Percentiles rank a stretch among this genome's conserved stretches.
Conservation (phyloP, 1,140 invertebrate species). For the Trissolcus basalis region DNA sequence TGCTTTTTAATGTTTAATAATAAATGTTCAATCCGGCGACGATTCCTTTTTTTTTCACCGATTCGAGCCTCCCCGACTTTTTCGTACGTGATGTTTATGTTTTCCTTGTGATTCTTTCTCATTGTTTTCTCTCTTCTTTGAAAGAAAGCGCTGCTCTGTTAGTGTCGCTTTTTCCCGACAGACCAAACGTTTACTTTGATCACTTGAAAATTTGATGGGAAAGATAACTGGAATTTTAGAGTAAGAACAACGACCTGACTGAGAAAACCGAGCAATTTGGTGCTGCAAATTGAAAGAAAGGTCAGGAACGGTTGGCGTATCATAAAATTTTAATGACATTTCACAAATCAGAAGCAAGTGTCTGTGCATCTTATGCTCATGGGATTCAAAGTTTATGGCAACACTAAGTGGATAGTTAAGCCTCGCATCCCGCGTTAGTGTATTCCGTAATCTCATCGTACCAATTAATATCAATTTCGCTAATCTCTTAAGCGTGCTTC, state of each 20-base stretch:
- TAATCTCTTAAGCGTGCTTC: slow-evolving; percentile 60
- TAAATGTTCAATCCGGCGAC: too few species aligned
- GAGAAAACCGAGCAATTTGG: background rate
- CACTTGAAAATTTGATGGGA: background rate
- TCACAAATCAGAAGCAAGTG: slow-evolving; percentile 55
- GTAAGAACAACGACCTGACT: too few species aligned
- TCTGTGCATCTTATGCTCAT: slow-evolving; percentile 52
- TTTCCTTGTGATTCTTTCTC: too few species aligned
- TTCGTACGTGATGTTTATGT: too few species aligned
- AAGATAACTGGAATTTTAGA: background rate
- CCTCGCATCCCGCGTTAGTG: slow-evolving; percentile 53
- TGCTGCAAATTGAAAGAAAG: slow-evolving; percentile 21
- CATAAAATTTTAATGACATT: slow-evolving; percentile 53
- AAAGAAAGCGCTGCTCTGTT: background rate
- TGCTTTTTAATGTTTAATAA: too few species aligned
- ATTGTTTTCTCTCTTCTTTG: background rate
- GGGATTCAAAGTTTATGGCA: slow-evolving; percentile 61
- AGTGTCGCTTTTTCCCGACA: background rate
- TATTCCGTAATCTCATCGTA: slow-evolving; percentile 61
- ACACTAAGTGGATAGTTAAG: slow-evolving; percentile 64
- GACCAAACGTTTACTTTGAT: background rate
- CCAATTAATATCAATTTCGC: slow-evolving; percentile 64
- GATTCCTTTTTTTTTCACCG: too few species aligned
- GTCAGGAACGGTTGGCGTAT: slow-evolving; percentile 15
- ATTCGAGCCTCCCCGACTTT: too few species aligned